These are phyloP conservation scores for Parauchenoglanis ngamensis DNA, from an alignment of 2,797 vertebrate species.

Conservation along the genomic window DNA sequence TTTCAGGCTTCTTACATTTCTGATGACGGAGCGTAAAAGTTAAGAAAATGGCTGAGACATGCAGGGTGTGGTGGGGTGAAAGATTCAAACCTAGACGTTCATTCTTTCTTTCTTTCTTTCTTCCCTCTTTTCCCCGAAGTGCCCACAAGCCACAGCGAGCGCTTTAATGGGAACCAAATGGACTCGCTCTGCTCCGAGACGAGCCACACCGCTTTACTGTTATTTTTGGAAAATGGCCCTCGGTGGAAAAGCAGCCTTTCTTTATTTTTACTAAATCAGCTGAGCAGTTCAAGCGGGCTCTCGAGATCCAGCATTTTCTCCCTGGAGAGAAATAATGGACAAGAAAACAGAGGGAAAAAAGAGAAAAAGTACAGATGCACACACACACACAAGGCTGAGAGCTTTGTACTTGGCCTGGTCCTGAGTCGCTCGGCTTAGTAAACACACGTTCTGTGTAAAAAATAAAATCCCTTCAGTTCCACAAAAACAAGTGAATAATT, in stretches of 20 bases:
- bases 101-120: background rate
- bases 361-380: constrained; percentile 26
- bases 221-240: constrained; percentile 57
- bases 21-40: background rate
- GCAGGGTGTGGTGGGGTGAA: constrained; percentile 37
- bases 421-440: background rate
- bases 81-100: constrained; percentile 19
- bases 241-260: constrained; percentile 49
- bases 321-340: constrained; percentile 25
- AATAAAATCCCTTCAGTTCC: background rate
- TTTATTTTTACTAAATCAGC: constrained; percentile 56
- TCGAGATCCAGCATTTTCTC: constrained; percentile 41
- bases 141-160: constrained; percentile 40
- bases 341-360: background rate
- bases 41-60: background rate
- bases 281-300: constrained; percentile 49
- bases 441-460: background rate
- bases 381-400: background rate
- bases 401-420: background rate
- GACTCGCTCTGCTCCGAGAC: constrained; percentile 47
- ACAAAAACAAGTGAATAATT: background rate
- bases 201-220: constrained; percentile 37
- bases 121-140: background rate
- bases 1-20: background rate
- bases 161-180: constrained; percentile 57